Base-by-base conservation (phyloP, 1,140 invertebrate genomes). In the Camponotus pennsylvanicus region DNA sequence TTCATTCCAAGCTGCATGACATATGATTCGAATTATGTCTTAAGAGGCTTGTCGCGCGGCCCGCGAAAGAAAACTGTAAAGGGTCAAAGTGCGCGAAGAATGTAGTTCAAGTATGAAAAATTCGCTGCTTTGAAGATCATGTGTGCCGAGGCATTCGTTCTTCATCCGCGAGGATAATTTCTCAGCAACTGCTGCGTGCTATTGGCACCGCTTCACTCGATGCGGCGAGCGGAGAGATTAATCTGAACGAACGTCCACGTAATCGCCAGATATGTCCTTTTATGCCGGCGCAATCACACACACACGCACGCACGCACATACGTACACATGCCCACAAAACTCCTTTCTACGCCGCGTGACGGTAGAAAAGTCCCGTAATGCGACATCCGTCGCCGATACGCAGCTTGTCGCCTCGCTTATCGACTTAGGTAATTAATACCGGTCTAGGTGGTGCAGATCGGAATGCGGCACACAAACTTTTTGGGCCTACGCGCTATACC, bases 361-460 rank as follows among this genome's bases (percentile, higher is more conserved):
- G 32, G 80, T 37, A 71, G 66, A 86, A 79, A 86, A 86, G 85
- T 86, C 85, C 85, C 85, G 85, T 86, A 86, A 86, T 86, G 64
- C 77, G 77, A 86, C 64, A 67, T 82, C 32, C 77, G 85, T 55
- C 75, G 52, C 18, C 52, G 34, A 32, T 27, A 49, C 34, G 49
- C 55, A 52, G 42, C 52, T 82, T 86, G 84, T 86, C 84, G 52
- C 42, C 76, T 69, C 45, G 45, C 66, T 82, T 82, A 82, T 86
- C 77, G 85, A 70, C 55, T 70, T 82, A 82, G 55, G 77, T 86
- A 86, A 86, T 86, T 86, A 86, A 86, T 86, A 82, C 77, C 66
- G 66, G 77, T 86, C 77, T 86, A 59, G 77, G 52, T 86, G 76
- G 85, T 86, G 66, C 76, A 79, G 77, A 82, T 86, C 42, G 85